Evolutionary conservation across 2,113 vertebrate genomes (phyloP), one percentile per base, ranked within the genome.

Genomic region (Oncorhynchus keta): DNA sequence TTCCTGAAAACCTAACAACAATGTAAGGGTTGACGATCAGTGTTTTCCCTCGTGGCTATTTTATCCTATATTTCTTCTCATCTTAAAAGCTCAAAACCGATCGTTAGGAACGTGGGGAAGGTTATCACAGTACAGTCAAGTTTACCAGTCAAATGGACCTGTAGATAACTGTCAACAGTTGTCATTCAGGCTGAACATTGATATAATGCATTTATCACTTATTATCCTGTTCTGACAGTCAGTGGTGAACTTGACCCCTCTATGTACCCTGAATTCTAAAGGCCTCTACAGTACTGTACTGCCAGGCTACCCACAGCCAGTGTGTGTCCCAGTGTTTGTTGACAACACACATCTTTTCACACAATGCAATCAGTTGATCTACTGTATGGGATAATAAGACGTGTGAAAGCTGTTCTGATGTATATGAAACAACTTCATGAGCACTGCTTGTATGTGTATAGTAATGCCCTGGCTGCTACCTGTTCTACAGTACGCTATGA

Each of bases 21-120:
- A 45, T 45, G 39, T 45, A 45, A 45, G 39, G 9, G 9, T 45
- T 45, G 39, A 45, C 9, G 39, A 76, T 26, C 3, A 62, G 68
- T 61, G 55, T 20, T 18, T 79, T 12, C 20, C 26, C 14, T 26
- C 24, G 57, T 45, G 22, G 30, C 68, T 80, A 73, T 81, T 32
- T 45, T 45, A 75, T 28, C 26, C 30, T 75, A 70, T 28, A 11
- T 2, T 24, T 66, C n/a, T 13, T 66, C 13, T 66, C 11, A 12
- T 30, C 3, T 57, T 14, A 20, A 9, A 45, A 9, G 39, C 39
- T 62, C 61, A 22, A 76, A 74, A 68, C 65, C 70, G 74, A 48
- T 55, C 2, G 68, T 73, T 84, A 75, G 74, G 72, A 62, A 62
- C 59, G 59, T 11, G 59, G 77, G 68, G 73, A 86, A 75, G 76